A percentile compares a stretch with the other conserved stretches of the same genome.
These are phyloP conservation scores for Cecidostiba fungosa DNA, from an alignment of 2,888 invertebrate species.

Conservation along the genomic window DNA sequence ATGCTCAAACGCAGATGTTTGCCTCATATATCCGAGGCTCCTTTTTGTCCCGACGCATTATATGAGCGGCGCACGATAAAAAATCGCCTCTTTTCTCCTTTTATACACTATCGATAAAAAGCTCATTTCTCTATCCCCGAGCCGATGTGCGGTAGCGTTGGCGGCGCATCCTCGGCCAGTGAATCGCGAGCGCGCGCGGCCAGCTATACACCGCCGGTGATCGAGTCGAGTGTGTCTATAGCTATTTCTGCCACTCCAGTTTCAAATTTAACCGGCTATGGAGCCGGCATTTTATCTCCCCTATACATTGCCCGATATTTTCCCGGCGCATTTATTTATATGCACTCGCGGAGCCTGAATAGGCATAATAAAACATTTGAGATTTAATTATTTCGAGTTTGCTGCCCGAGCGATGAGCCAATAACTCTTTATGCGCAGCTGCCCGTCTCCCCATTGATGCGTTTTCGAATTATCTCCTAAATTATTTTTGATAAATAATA, in stretches of 20 bases:
- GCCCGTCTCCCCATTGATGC: too few species aligned
- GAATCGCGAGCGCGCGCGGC: conserved; percentile 23
- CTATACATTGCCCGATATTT: conserved; percentile 3
- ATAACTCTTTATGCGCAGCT: not conserved
- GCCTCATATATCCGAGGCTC: conserved; percentile 39
- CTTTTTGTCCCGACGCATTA: conserved; percentile 50
- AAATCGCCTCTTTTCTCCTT: conserved; percentile 39
- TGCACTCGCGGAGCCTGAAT: not conserved
- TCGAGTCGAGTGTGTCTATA: conserved; percentile 58
- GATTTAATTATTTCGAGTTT: conserved; percentile 9
- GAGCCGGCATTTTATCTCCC: conserved; percentile 21
- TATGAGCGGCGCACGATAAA: conserved; percentile 46
- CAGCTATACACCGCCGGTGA: conserved; percentile 24
- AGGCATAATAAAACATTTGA: conserved; percentile 32
- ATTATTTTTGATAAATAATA: not conserved
- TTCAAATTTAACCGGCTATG: conserved; percentile 58
- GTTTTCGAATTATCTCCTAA: not conserved
- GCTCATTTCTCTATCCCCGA: conserved; percentile 53
- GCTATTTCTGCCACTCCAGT: conserved; percentile 56
- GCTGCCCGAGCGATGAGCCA: not conserved
- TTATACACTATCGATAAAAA: conserved; percentile 58
- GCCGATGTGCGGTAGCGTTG: not conserved
- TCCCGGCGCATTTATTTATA: not conserved
- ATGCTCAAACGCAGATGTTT: conserved; percentile 53
- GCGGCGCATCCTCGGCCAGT: conserved; percentile 27